phyloP scores from a whole-genome alignment of 2,113 vertebrate species.

The Epinephelus fuscoguttatus region DNA sequence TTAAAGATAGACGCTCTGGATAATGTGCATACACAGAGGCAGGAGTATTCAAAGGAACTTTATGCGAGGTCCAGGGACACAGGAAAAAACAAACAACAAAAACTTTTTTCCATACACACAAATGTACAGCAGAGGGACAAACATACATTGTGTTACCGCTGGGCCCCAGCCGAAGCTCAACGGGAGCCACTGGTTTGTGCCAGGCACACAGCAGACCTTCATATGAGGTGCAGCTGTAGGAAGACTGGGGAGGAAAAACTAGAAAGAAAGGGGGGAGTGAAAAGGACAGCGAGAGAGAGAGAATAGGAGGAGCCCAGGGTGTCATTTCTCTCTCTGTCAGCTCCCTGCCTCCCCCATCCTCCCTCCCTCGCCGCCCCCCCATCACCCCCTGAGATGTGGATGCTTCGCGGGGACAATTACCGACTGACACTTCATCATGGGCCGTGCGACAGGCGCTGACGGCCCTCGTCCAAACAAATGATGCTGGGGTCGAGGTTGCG shows the following conservation, averaged over 20 bases:
- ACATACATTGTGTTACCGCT: slow-evolving; percentile 19
- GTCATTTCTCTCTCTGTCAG: slow-evolving; percentile 84
- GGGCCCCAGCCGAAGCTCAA: slow-evolving; percentile 49
- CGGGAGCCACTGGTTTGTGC: slow-evolving; percentile 33
- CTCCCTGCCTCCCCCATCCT: slow-evolving; percentile 66
- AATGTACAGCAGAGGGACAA: slow-evolving; percentile 34
- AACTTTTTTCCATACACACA: slow-evolving; percentile 8
- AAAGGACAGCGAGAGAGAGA: slow-evolving; percentile 40
- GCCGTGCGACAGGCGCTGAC: slow-evolving; percentile 83
- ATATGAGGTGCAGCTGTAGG: slow-evolving; percentile 60
- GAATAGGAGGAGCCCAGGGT: slow-evolving; percentile 72
- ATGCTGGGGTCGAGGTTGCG: slow-evolving; percentile 84
- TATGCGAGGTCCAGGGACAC: neutral
- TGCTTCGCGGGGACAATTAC: slow-evolving; percentile 86
- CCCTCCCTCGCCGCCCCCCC: slow-evolving; percentile 37
- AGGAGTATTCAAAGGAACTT: slow-evolving; percentile 2
- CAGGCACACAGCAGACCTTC: slow-evolving; percentile 43
- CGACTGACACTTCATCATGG: slow-evolving; percentile 85
- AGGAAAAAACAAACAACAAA: neutral
- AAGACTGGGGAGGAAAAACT: slow-evolving; percentile 40
- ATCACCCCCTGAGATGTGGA: slow-evolving; percentile 78
- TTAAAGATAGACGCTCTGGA: slow-evolving; percentile 2
- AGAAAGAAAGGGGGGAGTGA: slow-evolving; percentile 42
- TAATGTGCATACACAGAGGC: slow-evolving; percentile 12
- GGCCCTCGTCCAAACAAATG: slow-evolving; percentile 87